Conservation (phyloP, 1,140 invertebrate genomes). For the Brachionus plicatilis region DNA sequence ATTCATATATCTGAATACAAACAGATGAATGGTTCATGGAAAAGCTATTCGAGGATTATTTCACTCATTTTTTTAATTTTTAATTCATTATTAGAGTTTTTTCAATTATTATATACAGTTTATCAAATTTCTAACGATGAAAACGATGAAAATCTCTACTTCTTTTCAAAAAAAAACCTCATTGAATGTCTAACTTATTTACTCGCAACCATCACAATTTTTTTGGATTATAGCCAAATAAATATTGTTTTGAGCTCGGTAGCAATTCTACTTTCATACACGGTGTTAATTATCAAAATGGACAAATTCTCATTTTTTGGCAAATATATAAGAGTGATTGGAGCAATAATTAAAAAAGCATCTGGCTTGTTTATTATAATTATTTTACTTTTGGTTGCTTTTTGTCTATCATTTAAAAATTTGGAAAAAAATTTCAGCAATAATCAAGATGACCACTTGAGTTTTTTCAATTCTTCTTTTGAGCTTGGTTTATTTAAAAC, state of each 20-base stretch:
- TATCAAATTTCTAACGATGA: background rate
- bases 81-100: background rate
- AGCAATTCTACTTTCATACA: background rate
- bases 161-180: background rate
- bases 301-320: background rate
- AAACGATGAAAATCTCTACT: background rate
- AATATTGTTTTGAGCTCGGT: background rate
- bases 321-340: background rate
- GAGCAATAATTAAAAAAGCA: background rate
- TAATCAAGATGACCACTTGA: background rate
- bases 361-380: background rate
- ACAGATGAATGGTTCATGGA: background rate
- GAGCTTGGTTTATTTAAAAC: background rate
- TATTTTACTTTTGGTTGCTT: background rate
- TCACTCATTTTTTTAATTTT: background rate
- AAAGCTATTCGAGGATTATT: background rate
- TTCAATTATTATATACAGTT: background rate
- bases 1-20: background rate
- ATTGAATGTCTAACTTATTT: background rate
- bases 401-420: background rate
- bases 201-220: background rate
- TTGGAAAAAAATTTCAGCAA: background rate
- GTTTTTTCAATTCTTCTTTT: background rate
- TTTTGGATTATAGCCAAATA: background rate
- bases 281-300: background rate